phyloP scores from a whole-genome alignment of 2,888 invertebrate species.

The Drosophila emarginata region DNA sequence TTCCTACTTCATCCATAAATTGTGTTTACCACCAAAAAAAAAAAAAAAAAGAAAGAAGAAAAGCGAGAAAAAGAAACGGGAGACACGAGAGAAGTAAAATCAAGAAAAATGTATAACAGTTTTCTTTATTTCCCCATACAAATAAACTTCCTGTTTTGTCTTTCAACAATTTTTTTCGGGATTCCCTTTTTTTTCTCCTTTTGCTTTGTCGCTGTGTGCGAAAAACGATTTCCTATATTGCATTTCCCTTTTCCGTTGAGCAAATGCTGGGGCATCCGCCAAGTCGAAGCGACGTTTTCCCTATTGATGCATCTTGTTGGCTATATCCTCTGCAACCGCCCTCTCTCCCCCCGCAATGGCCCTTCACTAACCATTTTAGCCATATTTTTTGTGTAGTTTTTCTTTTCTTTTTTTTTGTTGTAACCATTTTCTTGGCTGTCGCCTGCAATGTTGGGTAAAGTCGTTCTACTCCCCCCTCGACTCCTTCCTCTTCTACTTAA shows the following conservation, averaged over 20 bases:
- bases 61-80: too few relatives aligned
- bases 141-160: conserved; percentile 73
- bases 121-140: conserved; percentile 31
- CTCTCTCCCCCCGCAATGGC: background rate
- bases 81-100: background rate
- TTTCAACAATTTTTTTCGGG: conserved; percentile 19
- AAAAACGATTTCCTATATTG: conserved; percentile 82
- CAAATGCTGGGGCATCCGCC: conserved; percentile 79
- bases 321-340: conserved; percentile 4
- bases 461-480: background rate
- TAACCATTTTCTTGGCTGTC: conserved; percentile 43
- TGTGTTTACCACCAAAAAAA: background rate
- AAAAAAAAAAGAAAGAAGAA: background rate
- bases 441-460: conserved; percentile 2
- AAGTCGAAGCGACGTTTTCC: conserved; percentile 34
- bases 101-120: conserved; percentile 6
- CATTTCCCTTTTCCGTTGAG: conserved; percentile 80
- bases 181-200: conserved; percentile 8
- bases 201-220: conserved; percentile 58
- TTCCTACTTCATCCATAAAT: background rate
- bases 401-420: too few relatives aligned
- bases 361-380: background rate
- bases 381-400: conserved; percentile 24
- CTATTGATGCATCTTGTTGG: conserved; percentile 46
- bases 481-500: background rate